Base-by-base conservation (phyloP, 2,797 vertebrate genomes). In the Gastrophryne carolinensis region DNA sequence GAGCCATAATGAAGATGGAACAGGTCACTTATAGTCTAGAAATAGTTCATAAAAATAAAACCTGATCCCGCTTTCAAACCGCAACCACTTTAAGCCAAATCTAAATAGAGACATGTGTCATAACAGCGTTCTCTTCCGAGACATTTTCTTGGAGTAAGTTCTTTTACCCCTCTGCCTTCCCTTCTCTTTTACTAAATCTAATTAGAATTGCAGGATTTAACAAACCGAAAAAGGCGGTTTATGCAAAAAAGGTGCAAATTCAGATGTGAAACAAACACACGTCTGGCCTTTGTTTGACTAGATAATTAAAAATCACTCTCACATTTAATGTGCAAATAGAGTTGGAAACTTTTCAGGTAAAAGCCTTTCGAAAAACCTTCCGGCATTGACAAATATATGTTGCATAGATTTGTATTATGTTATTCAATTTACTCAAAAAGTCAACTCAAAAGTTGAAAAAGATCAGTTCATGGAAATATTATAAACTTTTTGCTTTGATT, bases 191-290 rank as follows among this genome's bases (percentile, higher is more conserved):
- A 44, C 65, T 15, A 66, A 58, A 74, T 35, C 13, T 21, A 74
- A 74, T 74, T 74, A 58, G 67, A 54, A 54, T 26, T 13, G 26
- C 34, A 68, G 65, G 50, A 34, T 65, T 58, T 58, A 57, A 35
- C 53, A 66, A 66, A 60, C 54, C 52, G 23, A 58, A 53, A 21
- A 12, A 29, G n/a, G 23, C 27, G 53, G 67, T 57, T 67, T 60
- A 60, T 68, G 64, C 29, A 47, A 68, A 67, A n/a, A 75, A 68
- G 15, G 27, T 68, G 41, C 23, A 39, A 68, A 75, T 75, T 60
- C 49, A 34, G 54, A 39, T 52, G 26, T 29, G 30, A 54, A 34
- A 57, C 15, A 23, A 52, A 35, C 24, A 30, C 58, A 11, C 58
- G 23, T 52, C 44, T 54, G 39, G 41, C 54, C 7, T 52, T 60